Conservation (phyloP, 2,797 vertebrate species). For the Enteromius paludinosus region DNA sequence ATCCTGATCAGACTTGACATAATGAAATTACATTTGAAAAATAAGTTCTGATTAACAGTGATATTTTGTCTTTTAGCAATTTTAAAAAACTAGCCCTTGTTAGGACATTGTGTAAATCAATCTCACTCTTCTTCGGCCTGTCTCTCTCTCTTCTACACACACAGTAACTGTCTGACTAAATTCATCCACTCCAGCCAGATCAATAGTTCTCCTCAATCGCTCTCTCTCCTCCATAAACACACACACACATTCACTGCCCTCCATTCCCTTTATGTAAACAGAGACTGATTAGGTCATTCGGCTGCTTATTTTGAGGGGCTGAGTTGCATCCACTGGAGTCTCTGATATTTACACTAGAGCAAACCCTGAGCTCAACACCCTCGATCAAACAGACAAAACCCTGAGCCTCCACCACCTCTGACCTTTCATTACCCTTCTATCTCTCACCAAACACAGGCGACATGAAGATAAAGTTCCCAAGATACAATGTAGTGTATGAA, state of each 20-base stretch:
- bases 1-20: background rate
- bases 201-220: constrained; percentile 63
- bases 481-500: background rate
- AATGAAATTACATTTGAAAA: background rate
- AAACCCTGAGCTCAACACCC: constrained; percentile 29
- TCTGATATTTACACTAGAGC: constrained; percentile 49
- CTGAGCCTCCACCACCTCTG: constrained; percentile 26
- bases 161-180: constrained; percentile 58
- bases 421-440: constrained; percentile 36
- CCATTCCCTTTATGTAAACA: constrained; percentile 70
- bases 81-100: background rate
- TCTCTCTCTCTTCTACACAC: constrained; percentile 37
- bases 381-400: constrained; percentile 33
- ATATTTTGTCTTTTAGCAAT: background rate
- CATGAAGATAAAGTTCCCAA: constrained; percentile 13
- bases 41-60: background rate
- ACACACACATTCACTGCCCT: constrained; percentile 33
- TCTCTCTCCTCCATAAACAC: constrained; percentile 40
- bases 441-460: constrained; percentile 25
- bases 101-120: background rate
- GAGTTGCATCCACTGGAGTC: constrained; percentile 59
- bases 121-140: constrained; percentile 25
- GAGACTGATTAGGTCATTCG: constrained; percentile 66
- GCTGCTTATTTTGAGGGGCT: constrained; percentile 71
- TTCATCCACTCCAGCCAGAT: constrained; percentile 70